Evolutionary conservation across 2,888 invertebrate species (phyloP), one percentile per base, ranked within the genome.

Genomic region (Theretra japonica): DNA sequence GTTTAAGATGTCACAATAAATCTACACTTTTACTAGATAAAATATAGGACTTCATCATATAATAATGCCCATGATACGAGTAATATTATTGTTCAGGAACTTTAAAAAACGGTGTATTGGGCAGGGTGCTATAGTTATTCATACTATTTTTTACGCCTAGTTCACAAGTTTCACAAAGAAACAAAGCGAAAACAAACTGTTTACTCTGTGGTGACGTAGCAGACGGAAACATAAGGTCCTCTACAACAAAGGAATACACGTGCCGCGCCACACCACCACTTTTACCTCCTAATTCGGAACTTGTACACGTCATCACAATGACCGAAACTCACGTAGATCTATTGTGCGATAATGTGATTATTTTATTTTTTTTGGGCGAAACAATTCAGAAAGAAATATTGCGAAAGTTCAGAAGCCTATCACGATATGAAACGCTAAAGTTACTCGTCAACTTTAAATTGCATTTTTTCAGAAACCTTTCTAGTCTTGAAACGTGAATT

Each of bases 221-320:
- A 30, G 19, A 28, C 59, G 28, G 23, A 23, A 17, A 59, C 19
- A 19, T 19, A 6, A 59, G 2, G 19, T 25, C 62, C 41, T n/a
- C 33, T 0, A 60, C 33, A 21, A 41, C 11, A 62, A 62, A 11
- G 33, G 15, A 60, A n/a, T 60, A 41, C 62, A 41, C 21, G 21
- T n/a, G n/a, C 33, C 25, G 1, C 11, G 28, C 30, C n/a, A 19
- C 53, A 53, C 5, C n/a, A 53, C 41, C 15, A 41, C 11, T 41
- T 11, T 41, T 11, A 11, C 21, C 33, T 21, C 41, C 33, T 33
- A 33, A 41, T 62, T 33, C 33, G 33, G 33, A 41, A 23, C 33
- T 62, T 62, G 53, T n/a, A n/a, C n/a, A 41, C 33, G 30, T 59
- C 17, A 62, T 62, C 7, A 62, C 21, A 41, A 62, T 62, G 33